A percentile compares a stretch with the other conserved stretches of the same genome.
These are phyloP conservation scores for Clavelina lepadiformis DNA, from an alignment of 23 tunicate genomes.

Conservation along the genomic window DNA sequence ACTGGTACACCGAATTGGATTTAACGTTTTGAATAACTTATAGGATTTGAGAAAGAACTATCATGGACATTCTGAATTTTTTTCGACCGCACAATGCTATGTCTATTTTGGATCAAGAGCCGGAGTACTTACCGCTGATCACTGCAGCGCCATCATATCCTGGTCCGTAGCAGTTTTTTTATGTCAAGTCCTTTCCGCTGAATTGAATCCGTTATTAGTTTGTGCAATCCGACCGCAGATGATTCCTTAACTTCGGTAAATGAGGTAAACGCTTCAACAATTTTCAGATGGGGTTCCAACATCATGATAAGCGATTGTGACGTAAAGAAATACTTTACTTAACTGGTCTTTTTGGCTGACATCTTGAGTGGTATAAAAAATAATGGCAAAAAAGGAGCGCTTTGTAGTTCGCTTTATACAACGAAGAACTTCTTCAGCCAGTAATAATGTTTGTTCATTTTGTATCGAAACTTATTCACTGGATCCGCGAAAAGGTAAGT, in stretches of 20 bases:
- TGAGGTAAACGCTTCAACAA: slow-evolving; percentile 15
- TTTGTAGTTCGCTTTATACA: slow-evolving; percentile 9
- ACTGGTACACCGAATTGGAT: not conserved
- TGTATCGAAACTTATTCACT: not conserved
- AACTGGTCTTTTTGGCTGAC: slow-evolving; percentile 20
- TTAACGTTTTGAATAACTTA: not conserved
- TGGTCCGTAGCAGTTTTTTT: too few species aligned
- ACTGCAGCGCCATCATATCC: slow-evolving; percentile 19
- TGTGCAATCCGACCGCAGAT: slow-evolving; percentile 9
- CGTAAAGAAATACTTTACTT: slow-evolving; percentile 7
- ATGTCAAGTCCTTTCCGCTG: slow-evolving; percentile 4
- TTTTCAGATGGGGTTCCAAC: slow-evolving; percentile 14
- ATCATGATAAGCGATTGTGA: slow-evolving; percentile 10
- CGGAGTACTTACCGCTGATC: slow-evolving; percentile 17
- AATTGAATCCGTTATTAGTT: slow-evolving; percentile 3
- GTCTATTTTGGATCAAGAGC: not conserved
- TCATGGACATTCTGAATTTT: not conserved
- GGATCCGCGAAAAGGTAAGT: slow-evolving; percentile 3
- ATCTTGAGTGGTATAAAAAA: slow-evolving; percentile 8
- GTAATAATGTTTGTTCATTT: not conserved
- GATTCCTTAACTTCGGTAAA: slow-evolving; percentile 15
- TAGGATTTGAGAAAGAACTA: not conserved
- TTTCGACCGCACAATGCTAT: slow-evolving; percentile 13
- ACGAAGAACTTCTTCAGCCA: slow-evolving; percentile 14
- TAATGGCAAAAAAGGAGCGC: slow-evolving; percentile 23